Evolutionary conservation across 2,113 vertebrate genomes (phyloP), one percentile per base, ranked within the genome.

Genomic region (Nothobranchius kuhntae): DNA sequence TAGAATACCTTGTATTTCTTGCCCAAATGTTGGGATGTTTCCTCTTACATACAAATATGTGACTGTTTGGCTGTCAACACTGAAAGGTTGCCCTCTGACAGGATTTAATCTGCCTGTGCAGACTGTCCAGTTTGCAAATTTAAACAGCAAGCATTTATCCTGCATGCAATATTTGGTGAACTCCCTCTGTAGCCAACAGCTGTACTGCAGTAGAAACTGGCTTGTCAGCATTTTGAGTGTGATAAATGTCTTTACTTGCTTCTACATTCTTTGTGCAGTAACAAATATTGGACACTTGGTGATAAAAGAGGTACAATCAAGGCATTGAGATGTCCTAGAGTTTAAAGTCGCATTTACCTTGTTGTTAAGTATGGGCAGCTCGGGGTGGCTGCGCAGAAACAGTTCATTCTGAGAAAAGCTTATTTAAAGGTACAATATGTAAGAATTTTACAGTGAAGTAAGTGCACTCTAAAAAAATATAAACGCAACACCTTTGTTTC

Each of bases 81-180:
- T 53, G 48, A 53, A 47, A 24, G 10, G 40, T 46, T 50, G 48
- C 13, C 54, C 50, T 47, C 38, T 26, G 46, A 52, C 51, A 38
- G 60, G 17, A 68, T 65, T 61, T 57, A 53, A 53, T 51, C 53
- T 53, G 35, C 7, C 44, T 45, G 15, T 50, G 47, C 15, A 53
- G 36, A 66, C 13, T 0, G 9, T 51, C 60, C 67, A 73, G 62
- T 73, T 72, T 73, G 62, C 45, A 26, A 60, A 73, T 75, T 64
- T 53, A 75, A 45, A 45, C 44, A 12, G 44, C 10, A 45, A 45
- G 21, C 56, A 70, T 73, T 64, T 53, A 75, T 65, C 53, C 21
- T 1, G 10, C 21, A 11, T 48, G 53, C 45, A 53, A 45, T 71
- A 24, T 59, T 36, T 68, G 47, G 47, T 50, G 47, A 50, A 13